A percentile compares a stretch with the other conserved stretches of the same genome.
Conservation (phyloP, 30 jellyfish, hydroid and myxozoan species). For the Sanderia malayensis region DNA sequence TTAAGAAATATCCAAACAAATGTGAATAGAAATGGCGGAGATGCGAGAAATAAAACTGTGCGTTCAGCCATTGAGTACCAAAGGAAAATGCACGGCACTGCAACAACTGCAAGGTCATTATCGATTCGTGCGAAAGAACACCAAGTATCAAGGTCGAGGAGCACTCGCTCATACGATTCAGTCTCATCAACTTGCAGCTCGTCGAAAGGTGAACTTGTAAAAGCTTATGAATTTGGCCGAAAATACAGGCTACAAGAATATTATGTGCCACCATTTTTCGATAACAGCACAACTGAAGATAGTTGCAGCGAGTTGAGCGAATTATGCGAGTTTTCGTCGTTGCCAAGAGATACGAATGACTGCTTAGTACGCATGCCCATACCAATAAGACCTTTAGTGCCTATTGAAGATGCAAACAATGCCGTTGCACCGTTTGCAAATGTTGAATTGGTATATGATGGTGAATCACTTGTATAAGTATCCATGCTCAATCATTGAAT, state of each 20-base stretch:
- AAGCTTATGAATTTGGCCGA: slow-evolving; percentile 94
- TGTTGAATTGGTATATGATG: slow-evolving; percentile 28
- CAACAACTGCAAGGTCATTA: slow-evolving; percentile 10
- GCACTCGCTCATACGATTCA: slow-evolving; percentile 90
- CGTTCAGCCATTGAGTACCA: background rate
- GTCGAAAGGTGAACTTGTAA: slow-evolving; percentile 77
- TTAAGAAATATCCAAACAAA: background rate
- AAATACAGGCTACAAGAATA: slow-evolving; percentile 78
- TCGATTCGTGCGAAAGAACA: slow-evolving; percentile 32
- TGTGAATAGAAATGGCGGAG: background rate
- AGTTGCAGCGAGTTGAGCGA: slow-evolving; percentile 61
- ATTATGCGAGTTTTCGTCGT: slow-evolving; percentile 66
- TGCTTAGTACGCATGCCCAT: slow-evolving; percentile 70
- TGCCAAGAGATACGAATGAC: slow-evolving; percentile 70
- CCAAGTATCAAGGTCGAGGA: slow-evolving; percentile 51
- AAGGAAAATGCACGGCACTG: background rate
- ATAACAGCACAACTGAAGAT: slow-evolving; percentile 60
- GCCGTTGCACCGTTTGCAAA: slow-evolving; percentile 29
- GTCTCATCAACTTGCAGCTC: slow-evolving; percentile 91
- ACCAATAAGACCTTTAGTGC: slow-evolving; percentile 48
- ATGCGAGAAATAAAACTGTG: background rate
- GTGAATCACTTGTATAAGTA: slow-evolving; percentile 48
- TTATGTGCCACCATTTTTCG: slow-evolving; percentile 49
- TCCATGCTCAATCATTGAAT: too few species aligned
- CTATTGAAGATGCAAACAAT: slow-evolving; percentile 2